Conservation (phyloP, 2,888 invertebrate species). For the Helicoverpa assulta region DNA sequence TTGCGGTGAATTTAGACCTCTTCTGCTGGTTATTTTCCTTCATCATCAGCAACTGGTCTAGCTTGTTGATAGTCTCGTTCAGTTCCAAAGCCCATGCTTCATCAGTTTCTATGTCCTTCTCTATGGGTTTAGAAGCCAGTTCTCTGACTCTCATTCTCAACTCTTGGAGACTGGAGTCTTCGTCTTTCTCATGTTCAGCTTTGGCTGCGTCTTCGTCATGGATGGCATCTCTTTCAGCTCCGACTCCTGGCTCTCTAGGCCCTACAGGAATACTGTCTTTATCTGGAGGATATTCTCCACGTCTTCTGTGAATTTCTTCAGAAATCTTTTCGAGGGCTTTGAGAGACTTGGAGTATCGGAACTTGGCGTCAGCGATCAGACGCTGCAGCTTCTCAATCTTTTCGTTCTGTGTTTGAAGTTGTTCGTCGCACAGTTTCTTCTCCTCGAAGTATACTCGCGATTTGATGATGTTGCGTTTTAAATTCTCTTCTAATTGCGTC, state of each 20-base stretch:
- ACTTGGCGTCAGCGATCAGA: slow-evolving; percentile 94
- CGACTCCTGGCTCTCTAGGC: slow-evolving; percentile 93
- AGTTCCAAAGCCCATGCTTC: slow-evolving; percentile 94
- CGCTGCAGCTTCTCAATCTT: slow-evolving; percentile 95
- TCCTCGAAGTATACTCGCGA: slow-evolving; percentile 97
- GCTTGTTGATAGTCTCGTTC: slow-evolving; percentile 94
- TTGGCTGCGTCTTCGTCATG: slow-evolving; percentile 78
- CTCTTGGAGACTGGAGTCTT: slow-evolving; percentile 91
- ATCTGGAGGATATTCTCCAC: slow-evolving; percentile 88
- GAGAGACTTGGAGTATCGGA: slow-evolving; percentile 94
- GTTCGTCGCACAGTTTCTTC: slow-evolving; percentile 96
- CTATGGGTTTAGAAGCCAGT: slow-evolving; percentile 93
- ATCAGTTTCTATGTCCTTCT: slow-evolving; percentile 92
- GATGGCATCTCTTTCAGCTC: slow-evolving; percentile 91
- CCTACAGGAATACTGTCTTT: slow-evolving; percentile 87
- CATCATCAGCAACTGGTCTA: slow-evolving; percentile 93
- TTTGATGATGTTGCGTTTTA: slow-evolving; percentile 95
- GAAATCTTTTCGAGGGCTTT: slow-evolving; percentile 97
- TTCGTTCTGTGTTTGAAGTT: slow-evolving; percentile 95
- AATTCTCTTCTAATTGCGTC: slow-evolving; percentile 94
- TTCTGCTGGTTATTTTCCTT: slow-evolving; percentile 91
- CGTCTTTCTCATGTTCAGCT: slow-evolving; percentile 80
- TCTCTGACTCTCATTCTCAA: slow-evolving; percentile 93
- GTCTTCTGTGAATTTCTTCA: slow-evolving; percentile 95
- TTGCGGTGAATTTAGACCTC: slow-evolving; percentile 84